phyloP scores from a whole-genome alignment of 2,113 vertebrate genomes.

The Hydropotes inermis region DNA sequence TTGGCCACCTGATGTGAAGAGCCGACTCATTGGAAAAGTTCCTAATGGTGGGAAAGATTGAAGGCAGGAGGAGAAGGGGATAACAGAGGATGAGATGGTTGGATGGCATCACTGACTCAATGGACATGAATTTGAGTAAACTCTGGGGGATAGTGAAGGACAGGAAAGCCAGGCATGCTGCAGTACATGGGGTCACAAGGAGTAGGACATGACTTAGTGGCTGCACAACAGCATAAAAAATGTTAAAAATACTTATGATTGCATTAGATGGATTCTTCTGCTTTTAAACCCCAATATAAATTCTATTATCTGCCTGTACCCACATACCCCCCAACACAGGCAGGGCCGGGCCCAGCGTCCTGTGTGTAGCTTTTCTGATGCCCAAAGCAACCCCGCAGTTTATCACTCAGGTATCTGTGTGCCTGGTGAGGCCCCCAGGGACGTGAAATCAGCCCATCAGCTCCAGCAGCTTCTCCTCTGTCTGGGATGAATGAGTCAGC shows the following conservation, averaged over 20 bases:
- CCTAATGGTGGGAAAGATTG: not conserved
- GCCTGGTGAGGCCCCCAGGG: fast-evolving
- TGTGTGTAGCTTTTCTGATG: fast-evolving
- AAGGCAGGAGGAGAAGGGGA: not conserved
- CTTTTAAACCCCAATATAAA: not conserved
- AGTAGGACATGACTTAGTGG: fast-evolving
- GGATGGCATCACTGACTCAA: not conserved
- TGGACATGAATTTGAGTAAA: not conserved
- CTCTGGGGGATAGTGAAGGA: not conserved
- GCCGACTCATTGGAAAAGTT: not conserved
- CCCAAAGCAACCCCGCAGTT: not conserved
- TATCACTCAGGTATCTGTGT: fast-evolving
- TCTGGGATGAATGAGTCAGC: not conserved
- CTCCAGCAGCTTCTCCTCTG: too few relatives aligned
- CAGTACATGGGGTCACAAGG: fast-evolving
- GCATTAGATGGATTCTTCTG: not conserved
- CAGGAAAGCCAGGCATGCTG: not conserved
- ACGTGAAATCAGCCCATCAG: fast-evolving
- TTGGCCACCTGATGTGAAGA: not conserved
- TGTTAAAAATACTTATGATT: not conserved
- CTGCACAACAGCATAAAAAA: not conserved
- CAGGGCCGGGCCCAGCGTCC: fast-evolving
- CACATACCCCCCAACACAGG: too few relatives aligned
- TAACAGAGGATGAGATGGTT: not conserved
- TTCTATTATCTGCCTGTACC: not conserved